phyloP scores from a whole-genome alignment of 1,140 invertebrate species.

The Aradophagus sp. region DNA sequence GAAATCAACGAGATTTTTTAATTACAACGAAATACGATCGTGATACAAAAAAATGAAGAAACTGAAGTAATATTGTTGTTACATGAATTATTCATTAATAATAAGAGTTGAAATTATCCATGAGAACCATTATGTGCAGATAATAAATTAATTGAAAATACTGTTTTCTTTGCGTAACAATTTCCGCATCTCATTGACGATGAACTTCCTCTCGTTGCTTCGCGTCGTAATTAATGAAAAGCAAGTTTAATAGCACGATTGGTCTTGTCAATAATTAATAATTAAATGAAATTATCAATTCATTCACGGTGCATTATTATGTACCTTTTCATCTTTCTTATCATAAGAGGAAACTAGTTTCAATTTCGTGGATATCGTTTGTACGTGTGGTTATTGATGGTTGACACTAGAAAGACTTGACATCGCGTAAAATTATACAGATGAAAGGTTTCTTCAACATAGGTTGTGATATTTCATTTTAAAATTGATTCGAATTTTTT shows the following conservation, averaged over 20 bases:
- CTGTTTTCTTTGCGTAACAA: constrained; percentile 49
- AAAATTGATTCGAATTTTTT: no score
- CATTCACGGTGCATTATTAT: constrained; percentile 21
- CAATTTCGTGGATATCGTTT: no score
- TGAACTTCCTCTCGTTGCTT: constrained; percentile 47
- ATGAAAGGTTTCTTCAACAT: no score
- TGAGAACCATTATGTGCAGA: constrained; percentile 47
- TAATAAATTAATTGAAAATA: constrained; percentile 55
- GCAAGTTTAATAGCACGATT: constrained; percentile 33
- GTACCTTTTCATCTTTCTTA: constrained; percentile 1
- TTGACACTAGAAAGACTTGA: no score
- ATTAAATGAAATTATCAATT: constrained; percentile 43
- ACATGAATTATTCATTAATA: constrained; percentile 47
- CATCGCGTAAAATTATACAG: no score
- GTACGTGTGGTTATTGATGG: no score
- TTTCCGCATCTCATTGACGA: constrained; percentile 43
- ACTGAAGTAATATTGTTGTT: no score
- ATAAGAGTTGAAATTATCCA: constrained; percentile 30
- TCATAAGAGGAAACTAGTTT: no score
- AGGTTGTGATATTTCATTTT: no score
- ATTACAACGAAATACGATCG: no score
- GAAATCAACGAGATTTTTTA: no score
- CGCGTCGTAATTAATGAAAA: constrained; percentile 44
- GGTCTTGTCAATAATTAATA: constrained; percentile 37
- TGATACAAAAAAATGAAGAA: no score